Evolutionary conservation across 2,797 vertebrate genomes (phyloP), one percentile per base, ranked within the genome.

Genomic region (Diplodus sargus): DNA sequence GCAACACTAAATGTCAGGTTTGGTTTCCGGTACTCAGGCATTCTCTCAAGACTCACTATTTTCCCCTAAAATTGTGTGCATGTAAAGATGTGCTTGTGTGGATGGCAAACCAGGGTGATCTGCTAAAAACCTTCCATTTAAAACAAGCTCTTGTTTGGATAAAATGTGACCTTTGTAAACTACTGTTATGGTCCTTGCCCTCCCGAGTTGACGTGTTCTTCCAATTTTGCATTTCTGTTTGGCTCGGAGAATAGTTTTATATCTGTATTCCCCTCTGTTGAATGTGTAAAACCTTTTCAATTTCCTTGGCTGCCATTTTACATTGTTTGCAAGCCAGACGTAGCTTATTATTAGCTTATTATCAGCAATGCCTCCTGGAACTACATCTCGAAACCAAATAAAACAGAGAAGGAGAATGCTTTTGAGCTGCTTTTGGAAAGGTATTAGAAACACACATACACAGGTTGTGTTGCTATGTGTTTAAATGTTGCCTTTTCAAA

Each of bases 101-200:
- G 47, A 67, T 49, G 17, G 59, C 51, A 49, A 47, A 68, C 25
- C 23, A 53, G 13, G 7, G 10, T 48, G 23, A 63, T 23, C 16
- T 16, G n/a, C 12, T 61, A 58, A 70, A 75, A 60, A 39, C 39
- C 39, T 39, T 11, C 47, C 22, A 5, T 39, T 45, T 25, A 45
- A 52, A 81, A 74, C 8, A 28, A 68, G 47, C n/a, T 54, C 79
- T 14, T 53, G 52, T 82, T 74, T 72, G n/a, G 39, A 74, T 70
- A 48, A 60, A 67, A 70, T 34, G 3, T 23, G 56, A 77, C 59
- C 76, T 83, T 84, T 81, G 20, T 70, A 70, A 80, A 75, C 52
- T 70, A 20, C 25, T 34, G 45, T 28, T 68, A 56, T 49, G 28
- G 64, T 57, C 18, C 47, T 74, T 52, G 57, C 20, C 61, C 30